Percentiles rank a stretch among this genome's conserved stretches.
These are phyloP conservation scores for Pharmacophagus antenor DNA, from an alignment of 2,888 invertebrate genomes.

Conservation along the genomic window DNA sequence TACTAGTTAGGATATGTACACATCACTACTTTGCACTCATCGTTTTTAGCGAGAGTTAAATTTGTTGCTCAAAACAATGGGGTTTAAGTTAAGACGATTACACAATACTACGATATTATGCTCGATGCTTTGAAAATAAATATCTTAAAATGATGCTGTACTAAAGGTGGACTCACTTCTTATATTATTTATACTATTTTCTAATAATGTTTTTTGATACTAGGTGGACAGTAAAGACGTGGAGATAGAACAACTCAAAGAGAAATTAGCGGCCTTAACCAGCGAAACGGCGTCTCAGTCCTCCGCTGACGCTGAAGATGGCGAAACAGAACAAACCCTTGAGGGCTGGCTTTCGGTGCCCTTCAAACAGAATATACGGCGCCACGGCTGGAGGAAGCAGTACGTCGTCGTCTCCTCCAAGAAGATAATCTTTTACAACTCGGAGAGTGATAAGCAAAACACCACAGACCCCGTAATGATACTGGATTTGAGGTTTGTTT, in stretches of 20 bases:
- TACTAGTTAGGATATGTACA: too few relatives aligned
- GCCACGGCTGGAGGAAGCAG: constrained; percentile 98
- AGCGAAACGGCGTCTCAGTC: constrained; percentile 95
- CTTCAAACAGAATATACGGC: constrained; percentile 95
- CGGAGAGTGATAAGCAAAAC: constrained; percentile 95
- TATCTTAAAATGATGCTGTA: too few relatives aligned
- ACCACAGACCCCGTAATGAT: constrained; percentile 96
- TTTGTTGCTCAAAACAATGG: too few relatives aligned
- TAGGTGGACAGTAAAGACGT: constrained; percentile 96
- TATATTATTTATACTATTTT: too few relatives aligned
- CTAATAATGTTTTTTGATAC: not conserved
- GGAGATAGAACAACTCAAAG: constrained; percentile 95
- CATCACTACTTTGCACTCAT: too few relatives aligned
- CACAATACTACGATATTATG: too few relatives aligned
- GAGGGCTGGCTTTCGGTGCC: constrained; percentile 98
- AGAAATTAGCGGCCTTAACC: constrained; percentile 89
- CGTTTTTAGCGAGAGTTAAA: too few relatives aligned
- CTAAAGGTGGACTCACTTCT: too few relatives aligned
- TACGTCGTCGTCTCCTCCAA: constrained; percentile 98
- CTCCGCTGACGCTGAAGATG: constrained; percentile 92
- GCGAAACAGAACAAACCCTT: constrained; percentile 88
- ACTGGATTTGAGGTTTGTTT: constrained; percentile 92
- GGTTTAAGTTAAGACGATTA: too few relatives aligned
- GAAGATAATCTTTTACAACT: constrained; percentile 98
- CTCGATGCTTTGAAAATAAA: too few relatives aligned